Evolutionary conservation across 2,113 vertebrate species (phyloP), one percentile per base, ranked within the genome.

Genomic region (Erythrolamprus reginae): DNA sequence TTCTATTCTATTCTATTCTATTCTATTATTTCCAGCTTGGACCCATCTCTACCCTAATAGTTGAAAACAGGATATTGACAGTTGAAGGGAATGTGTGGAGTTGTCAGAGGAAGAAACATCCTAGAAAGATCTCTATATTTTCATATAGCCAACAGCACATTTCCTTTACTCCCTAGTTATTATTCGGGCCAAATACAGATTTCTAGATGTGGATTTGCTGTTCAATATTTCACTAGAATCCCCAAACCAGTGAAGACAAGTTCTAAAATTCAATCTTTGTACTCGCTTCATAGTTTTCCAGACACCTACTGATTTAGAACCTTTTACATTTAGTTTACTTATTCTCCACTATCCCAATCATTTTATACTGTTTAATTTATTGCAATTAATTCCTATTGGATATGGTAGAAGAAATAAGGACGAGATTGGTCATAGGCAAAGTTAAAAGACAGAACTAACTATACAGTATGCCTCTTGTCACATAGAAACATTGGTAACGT

Each of bases 381-480:
- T 94, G 84, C 88, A 90, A 92, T 94, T 89, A 91, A 93, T 95
- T 93, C 92, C 92, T 9, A 91, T 61, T 85, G 93, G 91, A 91
- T 89, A 90, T 84, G 1, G 88, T 5, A 70, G 95, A 89, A 96
- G 92, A 95, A 90, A 92, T 89, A 92, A 94, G 91, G 33, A 51
- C 6, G 12, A 48, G 8, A 52, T 45, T 82, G 55, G 87, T 94
- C 82, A 95, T 94, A 90, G 91, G 88, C 93, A 90, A 94, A 77
- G 89, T 45, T 61, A 45, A 52, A 93, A 96, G 93, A 91, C 90
- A 92, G 93, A 96, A 95, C 92, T 91, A 95, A 93, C n/a, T n/a
- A n/a, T n/a, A n/a, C 91, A 89, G 91, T 21, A 0, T 5, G 93
- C 55, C 70, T 95, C 96, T 96, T 95, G 93, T 96, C 96, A 96